Conservation (phyloP, 2,888 invertebrate genomes). For the Crocallis elinguaria region DNA sequence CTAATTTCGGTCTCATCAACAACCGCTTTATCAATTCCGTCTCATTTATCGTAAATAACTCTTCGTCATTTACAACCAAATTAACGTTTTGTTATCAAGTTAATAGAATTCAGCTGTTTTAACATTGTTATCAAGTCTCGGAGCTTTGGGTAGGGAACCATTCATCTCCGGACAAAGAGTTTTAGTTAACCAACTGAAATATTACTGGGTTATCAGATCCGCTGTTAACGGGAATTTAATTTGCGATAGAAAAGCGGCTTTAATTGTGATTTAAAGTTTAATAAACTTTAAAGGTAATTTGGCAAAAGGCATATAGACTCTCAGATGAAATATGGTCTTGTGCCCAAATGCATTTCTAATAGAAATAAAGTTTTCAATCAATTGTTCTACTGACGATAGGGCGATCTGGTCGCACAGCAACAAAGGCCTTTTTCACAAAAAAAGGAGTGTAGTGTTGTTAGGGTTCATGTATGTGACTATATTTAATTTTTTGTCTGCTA, state of each 20-base stretch:
- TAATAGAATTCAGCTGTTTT: slow-evolving; percentile 41
- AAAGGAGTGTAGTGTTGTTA: too few relatives aligned
- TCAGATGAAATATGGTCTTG: too few relatives aligned
- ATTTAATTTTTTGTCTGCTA: too few relatives aligned
- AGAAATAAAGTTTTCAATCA: too few relatives aligned
- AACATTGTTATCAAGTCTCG: slow-evolving; percentile 40
- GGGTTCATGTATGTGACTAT: too few relatives aligned
- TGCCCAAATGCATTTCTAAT: too few relatives aligned
- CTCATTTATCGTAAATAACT: slow-evolving; percentile 20
- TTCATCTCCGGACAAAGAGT: slow-evolving; percentile 34
- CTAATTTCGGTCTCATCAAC: neutral
- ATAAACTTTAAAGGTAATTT: too few relatives aligned
- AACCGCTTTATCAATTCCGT: slow-evolving; percentile 16
- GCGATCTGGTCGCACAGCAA: too few relatives aligned
- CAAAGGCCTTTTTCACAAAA: too few relatives aligned
- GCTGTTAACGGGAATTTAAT: slow-evolving; percentile 10
- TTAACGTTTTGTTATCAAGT: slow-evolving; percentile 40
- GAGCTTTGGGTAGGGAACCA: slow-evolving; percentile 24
- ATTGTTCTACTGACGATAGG: too few relatives aligned
- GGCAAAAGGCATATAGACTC: too few relatives aligned
- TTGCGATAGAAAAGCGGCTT: slow-evolving; percentile 8
- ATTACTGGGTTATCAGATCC: slow-evolving; percentile 29
- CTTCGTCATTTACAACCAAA: slow-evolving; percentile 38
- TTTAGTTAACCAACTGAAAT: slow-evolving; percentile 25
- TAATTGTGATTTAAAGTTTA: too few relatives aligned